Conservation (phyloP, 2,888 invertebrate species). For the Dendrolimus pini region DNA sequence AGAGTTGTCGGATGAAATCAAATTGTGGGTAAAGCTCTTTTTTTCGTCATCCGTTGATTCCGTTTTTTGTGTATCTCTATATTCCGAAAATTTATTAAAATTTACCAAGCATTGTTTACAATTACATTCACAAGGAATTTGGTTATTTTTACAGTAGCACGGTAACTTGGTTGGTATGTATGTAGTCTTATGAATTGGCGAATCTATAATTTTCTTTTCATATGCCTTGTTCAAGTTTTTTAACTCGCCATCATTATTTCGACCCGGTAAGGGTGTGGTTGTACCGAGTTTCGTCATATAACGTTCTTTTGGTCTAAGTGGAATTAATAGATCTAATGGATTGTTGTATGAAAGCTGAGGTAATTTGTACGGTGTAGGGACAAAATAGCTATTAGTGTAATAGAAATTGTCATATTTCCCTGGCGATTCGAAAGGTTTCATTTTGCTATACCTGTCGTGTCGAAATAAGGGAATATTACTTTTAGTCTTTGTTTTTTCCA, state of each 20-base stretch:
- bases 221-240: conserved; percentile 1
- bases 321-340: conserved; percentile 44
- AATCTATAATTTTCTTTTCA: conserved; percentile 23
- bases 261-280: conserved; percentile 10
- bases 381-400: conserved; percentile 28
- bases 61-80: neutral
- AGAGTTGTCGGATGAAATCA: neutral
- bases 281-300: conserved; percentile 25
- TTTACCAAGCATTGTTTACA: conserved; percentile 48
- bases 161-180: conserved; percentile 29
- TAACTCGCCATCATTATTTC: conserved; percentile 5
- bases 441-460: conserved; percentile 45
- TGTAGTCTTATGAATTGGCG: conserved; percentile 19
- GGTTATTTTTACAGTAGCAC: conserved; percentile 45
- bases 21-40: neutral
- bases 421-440: conserved; percentile 20
- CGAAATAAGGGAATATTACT: conserved; percentile 53
- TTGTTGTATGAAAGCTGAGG: conserved; percentile 24
- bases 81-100: conserved; percentile 17
- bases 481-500: conserved; percentile 49
- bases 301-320: conserved; percentile 30
- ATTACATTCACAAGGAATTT: conserved; percentile 44
- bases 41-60: conserved; percentile 1
- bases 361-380: conserved; percentile 23
- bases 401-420: conserved; percentile 31